phyloP scores from a whole-genome alignment of 1,140 invertebrate species.

The Pomacea maculata region DNA sequence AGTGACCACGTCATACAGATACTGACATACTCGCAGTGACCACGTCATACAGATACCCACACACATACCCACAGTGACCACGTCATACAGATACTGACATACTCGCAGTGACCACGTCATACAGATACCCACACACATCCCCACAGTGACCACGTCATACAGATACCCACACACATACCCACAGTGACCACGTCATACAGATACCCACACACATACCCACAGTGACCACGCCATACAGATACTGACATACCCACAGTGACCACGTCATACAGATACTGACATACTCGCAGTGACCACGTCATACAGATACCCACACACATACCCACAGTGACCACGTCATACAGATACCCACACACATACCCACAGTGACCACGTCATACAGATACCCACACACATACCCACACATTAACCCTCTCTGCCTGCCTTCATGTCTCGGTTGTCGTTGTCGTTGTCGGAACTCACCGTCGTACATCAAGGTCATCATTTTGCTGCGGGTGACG shows the following conservation, averaged over 20 bases:
- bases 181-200: background rate
- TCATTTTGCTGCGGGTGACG: constrained; percentile 73
- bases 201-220: background rate
- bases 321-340: background rate
- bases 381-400: too few relatives aligned
- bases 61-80: background rate
- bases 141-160: too few relatives aligned
- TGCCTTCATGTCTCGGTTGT: too few relatives aligned
- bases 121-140: background rate
- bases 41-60: background rate
- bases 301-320: constrained; percentile 6
- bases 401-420: too few relatives aligned
- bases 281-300: background rate
- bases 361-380: background rate
- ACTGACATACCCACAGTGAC: too few relatives aligned
- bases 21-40: background rate
- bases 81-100: background rate
- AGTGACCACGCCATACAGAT: too few relatives aligned
- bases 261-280: too few relatives aligned
- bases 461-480: constrained; percentile 70
- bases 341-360: background rate
- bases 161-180: too few relatives aligned
- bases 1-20: background rate
- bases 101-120: background rate
- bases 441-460: background rate